Percentiles rank a stretch among this genome's conserved stretches.
Evolutionary conservation across 2,888 invertebrate genomes (phyloP).

Genomic region (Eristalinus aeneus): DNA sequence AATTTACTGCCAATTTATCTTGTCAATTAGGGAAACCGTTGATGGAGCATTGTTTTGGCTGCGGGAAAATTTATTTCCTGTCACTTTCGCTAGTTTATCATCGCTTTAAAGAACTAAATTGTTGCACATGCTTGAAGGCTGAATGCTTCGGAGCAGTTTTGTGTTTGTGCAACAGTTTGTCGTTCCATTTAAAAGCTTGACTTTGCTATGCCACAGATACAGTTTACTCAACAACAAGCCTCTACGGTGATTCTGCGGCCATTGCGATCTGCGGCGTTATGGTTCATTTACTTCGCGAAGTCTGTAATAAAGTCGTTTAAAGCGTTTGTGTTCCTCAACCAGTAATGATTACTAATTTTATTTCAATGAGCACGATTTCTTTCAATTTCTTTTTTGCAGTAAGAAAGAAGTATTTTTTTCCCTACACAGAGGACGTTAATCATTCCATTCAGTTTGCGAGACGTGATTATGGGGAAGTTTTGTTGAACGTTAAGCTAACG

Average conservation of each 20-base stretch:
- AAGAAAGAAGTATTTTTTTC: not conserved
- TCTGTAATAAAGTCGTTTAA: conserved; percentile 24
- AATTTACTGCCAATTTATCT: conserved; percentile 15
- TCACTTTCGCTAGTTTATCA: conserved; percentile 61
- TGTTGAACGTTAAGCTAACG: no score
- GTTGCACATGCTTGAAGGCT: conserved; percentile 35
- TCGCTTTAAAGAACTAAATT: conserved; percentile 19
- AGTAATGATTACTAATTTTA: not conserved
- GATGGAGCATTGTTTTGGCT: conserved; percentile 6
- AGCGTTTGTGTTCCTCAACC: not conserved
- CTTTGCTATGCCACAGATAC: conserved; percentile 46
- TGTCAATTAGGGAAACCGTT: conserved; percentile 35
- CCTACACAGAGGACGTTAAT: not conserved
- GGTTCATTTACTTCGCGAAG: conserved; percentile 41
- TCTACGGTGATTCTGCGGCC: conserved; percentile 37
- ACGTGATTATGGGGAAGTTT: not conserved
- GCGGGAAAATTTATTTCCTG: conserved; percentile 47
- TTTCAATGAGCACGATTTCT: conserved; percentile 5
- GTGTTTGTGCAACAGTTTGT: conserved; percentile 37
- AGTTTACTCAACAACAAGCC: conserved; percentile 4
- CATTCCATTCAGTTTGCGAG: not conserved
- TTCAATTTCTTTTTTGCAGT: not conserved
- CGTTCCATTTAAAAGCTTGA: conserved; percentile 14
- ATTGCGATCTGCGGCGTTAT: conserved; percentile 31
- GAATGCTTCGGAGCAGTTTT: conserved; percentile 51